phyloP scores from a whole-genome alignment of 1,140 invertebrate genomes.

The Limonius californicus region DNA sequence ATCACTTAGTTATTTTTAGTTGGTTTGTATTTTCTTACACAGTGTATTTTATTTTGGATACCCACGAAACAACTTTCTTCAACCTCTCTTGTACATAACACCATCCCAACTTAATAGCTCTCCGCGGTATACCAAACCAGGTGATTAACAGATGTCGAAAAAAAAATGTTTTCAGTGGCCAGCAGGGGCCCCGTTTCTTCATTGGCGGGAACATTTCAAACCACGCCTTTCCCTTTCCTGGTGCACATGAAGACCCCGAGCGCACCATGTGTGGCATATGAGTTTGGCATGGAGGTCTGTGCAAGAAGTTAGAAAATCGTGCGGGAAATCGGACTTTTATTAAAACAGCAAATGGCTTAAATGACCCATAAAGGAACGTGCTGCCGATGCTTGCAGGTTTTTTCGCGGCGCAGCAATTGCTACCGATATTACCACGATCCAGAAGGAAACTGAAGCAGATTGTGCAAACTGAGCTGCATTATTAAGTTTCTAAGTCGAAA shows the following conservation, averaged over 20 bases:
- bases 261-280: conserved; percentile 29
- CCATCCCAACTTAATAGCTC: conserved; percentile 12
- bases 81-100: too few species aligned
- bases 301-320: conserved; percentile 15
- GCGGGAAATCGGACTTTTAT: conserved; percentile 10
- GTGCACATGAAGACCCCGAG: neutral
- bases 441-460: neutral
- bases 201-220: conserved; percentile 14
- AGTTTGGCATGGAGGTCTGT: conserved; percentile 15
- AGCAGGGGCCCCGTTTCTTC: conserved; percentile 17
- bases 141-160: conserved; percentile 29
- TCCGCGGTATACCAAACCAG: conserved; percentile 9
- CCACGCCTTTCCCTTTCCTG: conserved; percentile 17
- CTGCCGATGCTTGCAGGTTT: neutral
- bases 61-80: too few species aligned
- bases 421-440: neutral
- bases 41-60: too few species aligned
- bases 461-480: neutral
- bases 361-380: conserved; percentile 9
- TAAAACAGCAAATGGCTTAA: conserved; percentile 21
- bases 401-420: neutral
- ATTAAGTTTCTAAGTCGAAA: too few species aligned
- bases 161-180: conserved; percentile 17
- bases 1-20: too few species aligned
- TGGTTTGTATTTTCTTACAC: too few species aligned